Evolutionary conservation across 2,888 invertebrate genomes (phyloP).

Genomic region (Polyommatus icarus): DNA sequence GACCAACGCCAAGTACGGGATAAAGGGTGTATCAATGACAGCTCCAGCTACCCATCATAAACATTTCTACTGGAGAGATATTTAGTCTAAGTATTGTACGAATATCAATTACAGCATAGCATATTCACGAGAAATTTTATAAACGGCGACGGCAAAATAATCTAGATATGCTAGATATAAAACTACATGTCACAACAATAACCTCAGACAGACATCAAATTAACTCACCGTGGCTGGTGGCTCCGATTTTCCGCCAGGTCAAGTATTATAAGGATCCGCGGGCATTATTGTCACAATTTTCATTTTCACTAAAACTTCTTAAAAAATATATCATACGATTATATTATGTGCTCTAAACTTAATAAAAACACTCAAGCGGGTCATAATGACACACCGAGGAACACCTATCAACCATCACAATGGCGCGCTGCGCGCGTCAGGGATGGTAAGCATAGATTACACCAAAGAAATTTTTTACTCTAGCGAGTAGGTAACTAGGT

Average conservation of each 20-base stretch:
- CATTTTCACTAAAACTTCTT: conserved; percentile 62
- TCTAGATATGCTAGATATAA: conserved; percentile 48
- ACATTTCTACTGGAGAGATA: not conserved
- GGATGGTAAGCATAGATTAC: too few species aligned
- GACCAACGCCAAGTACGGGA: conserved; percentile 64
- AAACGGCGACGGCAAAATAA: conserved; percentile 61
- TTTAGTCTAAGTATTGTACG: not conserved
- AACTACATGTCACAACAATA: conserved; percentile 76
- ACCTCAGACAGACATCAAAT: conserved; percentile 60
- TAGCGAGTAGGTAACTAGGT: too few species aligned
- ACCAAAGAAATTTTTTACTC: too few species aligned
- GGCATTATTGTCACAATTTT: conserved; percentile 77
- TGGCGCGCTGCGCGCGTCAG: conserved; percentile 70
- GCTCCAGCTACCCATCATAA: conserved; percentile 29
- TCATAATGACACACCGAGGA: conserved; percentile 62
- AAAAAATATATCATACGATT: conserved; percentile 64
- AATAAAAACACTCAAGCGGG: conserved; percentile 62
- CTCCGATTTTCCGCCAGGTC: conserved; percentile 68
- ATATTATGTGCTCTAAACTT: conserved; percentile 54
- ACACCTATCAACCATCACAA: conserved; percentile 60
- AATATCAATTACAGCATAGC: not conserved
- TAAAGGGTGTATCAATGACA: conserved; percentile 41
- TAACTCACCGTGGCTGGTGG: conserved; percentile 73
- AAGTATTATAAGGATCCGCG: conserved; percentile 73
- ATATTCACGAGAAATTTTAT: conserved; percentile 42